Evolutionary conservation across 2,113 vertebrate genomes (phyloP).

Genomic region (Tupaia tana): DNA sequence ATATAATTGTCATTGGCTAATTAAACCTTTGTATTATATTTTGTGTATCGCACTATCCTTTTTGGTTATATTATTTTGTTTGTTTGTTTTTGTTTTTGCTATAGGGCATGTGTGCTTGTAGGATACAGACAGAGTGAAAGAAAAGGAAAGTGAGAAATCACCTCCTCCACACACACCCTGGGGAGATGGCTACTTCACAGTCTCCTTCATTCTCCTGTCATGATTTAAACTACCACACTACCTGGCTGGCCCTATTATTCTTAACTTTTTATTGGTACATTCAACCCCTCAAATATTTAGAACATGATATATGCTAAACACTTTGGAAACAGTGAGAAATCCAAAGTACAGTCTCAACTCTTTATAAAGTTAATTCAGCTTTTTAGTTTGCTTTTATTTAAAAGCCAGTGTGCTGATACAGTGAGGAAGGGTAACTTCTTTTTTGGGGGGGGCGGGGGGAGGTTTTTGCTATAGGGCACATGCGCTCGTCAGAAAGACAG

Average conservation of each 20-base stretch:
- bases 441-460: not conserved
- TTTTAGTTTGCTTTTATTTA: not conserved
- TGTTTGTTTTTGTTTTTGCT: no score
- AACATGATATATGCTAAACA: not conserved
- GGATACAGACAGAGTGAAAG: no score
- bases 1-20: not conserved
- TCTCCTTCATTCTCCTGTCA: no score
- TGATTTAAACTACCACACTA: no score
- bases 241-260: no score
- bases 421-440: not conserved
- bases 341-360: not conserved
- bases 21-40: not conserved
- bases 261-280: not conserved
- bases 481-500: no score
- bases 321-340: conserved; percentile 24
- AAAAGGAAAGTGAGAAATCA: no score
- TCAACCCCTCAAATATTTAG: not conserved
- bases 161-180: no score
- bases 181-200: no score
- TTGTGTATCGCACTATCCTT: not conserved
- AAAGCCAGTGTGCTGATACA: not conserved
- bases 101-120: no score
- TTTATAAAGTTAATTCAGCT: not conserved
- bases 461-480: not conserved
- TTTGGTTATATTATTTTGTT: not conserved